Evolutionary conservation across 2,888 invertebrate genomes (phyloP).

Genomic region (Nyleta sp.): DNA sequence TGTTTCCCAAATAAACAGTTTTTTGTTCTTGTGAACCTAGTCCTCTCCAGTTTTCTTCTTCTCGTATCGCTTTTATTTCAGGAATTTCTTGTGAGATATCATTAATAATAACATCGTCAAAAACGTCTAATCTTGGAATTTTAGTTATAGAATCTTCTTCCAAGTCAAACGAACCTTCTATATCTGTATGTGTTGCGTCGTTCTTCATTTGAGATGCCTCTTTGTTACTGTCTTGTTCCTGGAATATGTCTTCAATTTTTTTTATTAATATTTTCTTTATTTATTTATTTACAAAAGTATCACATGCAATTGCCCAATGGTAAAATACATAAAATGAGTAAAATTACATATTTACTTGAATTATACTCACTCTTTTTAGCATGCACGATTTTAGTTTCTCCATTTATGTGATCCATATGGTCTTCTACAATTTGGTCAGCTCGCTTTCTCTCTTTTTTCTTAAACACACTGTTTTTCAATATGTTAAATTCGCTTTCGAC

Average conservation of each 20-base stretch:
- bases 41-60: neutral
- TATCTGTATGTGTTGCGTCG: too few relatives aligned
- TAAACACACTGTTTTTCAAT: conserved; percentile 33
- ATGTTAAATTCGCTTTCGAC: conserved; percentile 53
- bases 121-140: neutral
- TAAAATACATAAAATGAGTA: too few relatives aligned
- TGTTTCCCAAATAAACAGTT: neutral
- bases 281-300: too few relatives aligned
- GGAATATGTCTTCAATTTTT: too few relatives aligned
- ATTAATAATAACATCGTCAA: neutral
- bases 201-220: too few relatives aligned
- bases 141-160: neutral
- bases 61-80: neutral
- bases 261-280: too few relatives aligned
- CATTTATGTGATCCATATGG: too few relatives aligned
- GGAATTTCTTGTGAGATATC: neutral
- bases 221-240: too few relatives aligned
- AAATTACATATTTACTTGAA: too few relatives aligned
- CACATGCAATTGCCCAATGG: too few relatives aligned
- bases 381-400: neutral
- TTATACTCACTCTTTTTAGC: too few relatives aligned
- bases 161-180: too few relatives aligned
- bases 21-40: neutral
- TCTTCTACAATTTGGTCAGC: conserved; percentile 37
- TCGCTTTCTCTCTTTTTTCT: conserved; percentile 10